These are phyloP conservation scores for Plumapathes pennacea DNA, from an alignment of 92 coral and sea anemone genomes.

Conservation along the genomic window DNA sequence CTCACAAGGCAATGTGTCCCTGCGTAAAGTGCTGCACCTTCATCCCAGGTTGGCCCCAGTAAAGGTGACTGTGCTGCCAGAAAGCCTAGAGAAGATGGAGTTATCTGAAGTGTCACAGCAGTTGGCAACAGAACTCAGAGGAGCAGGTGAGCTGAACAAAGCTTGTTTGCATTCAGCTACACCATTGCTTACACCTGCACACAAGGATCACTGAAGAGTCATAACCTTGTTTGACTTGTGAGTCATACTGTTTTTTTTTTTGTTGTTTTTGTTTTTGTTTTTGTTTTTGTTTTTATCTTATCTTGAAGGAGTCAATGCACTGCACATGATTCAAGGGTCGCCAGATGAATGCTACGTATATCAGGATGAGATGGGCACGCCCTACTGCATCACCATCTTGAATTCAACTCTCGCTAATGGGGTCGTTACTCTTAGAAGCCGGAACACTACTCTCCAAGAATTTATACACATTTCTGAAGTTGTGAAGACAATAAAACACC, in stretches of 20 bases:
- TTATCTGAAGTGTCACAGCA: conserved; percentile 77
- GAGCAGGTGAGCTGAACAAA: conserved; percentile 61
- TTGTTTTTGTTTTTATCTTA: conserved; percentile 1
- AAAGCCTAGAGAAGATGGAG: conserved; percentile 46
- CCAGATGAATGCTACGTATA: conserved; percentile 54
- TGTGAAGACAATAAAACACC: conserved; percentile 72
- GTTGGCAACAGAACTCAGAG: conserved; percentile 81
- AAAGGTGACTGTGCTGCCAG: conserved; percentile 73
- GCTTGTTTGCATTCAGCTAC: no score
- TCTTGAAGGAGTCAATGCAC: conserved; percentile 63
- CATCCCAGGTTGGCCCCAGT: conserved; percentile 88
- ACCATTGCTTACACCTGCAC: no score
- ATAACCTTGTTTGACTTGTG: no score
- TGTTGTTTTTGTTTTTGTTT: no score
- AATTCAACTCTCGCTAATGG: conserved; percentile 83
- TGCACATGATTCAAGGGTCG: conserved; percentile 8
- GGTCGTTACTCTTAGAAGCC: conserved; percentile 73
- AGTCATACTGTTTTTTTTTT: no score
- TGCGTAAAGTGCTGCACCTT: conserved; percentile 58
- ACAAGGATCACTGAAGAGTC: no score
- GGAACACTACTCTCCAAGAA: conserved; percentile 90
- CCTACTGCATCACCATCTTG: conserved; percentile 78
- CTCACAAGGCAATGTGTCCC: conserved; percentile 23
- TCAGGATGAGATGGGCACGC: conserved; percentile 91
- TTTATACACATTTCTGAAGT: conserved; percentile 88